Evolutionary conservation across 2,888 invertebrate species (phyloP).

Genomic region (Campaea margaritaria): DNA sequence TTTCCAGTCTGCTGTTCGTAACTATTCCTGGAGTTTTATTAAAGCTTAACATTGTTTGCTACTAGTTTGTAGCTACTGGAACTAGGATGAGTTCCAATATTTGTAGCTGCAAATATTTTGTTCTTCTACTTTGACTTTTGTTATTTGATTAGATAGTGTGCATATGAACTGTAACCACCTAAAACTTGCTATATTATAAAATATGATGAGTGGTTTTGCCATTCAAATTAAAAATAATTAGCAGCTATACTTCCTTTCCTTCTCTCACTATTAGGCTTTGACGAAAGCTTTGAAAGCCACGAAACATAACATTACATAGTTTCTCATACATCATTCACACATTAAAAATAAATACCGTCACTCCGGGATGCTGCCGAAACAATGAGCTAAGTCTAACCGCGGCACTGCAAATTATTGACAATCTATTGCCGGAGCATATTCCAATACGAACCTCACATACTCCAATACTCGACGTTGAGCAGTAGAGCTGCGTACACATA

Average conservation of each 20-base stretch:
- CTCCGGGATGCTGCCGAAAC: conserved; percentile 24
- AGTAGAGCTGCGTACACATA: conserved; percentile 3
- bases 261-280: too few species aligned
- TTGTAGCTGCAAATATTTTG: background rate
- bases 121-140: background rate
- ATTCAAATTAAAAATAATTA: too few species aligned
- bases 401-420: conserved; percentile 33
- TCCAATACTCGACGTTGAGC: conserved; percentile 5
- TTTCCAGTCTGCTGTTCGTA: conserved; percentile 75
- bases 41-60: conserved; percentile 72
- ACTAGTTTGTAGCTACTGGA: conserved; percentile 41
- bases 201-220: too few species aligned
- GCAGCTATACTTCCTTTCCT: too few species aligned
- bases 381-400: conserved; percentile 33
- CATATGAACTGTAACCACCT: background rate
- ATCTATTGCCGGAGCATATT: conserved; percentile 21
- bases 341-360: conserved; percentile 3
- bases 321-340: conserved; percentile 1
- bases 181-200: too few species aligned
- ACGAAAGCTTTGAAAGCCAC: background rate
- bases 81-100: conserved; percentile 12
- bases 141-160: background rate
- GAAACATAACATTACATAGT: background rate
- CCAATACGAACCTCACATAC: conserved; percentile 4
- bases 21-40: conserved; percentile 75